These are phyloP conservation scores for Hypotaenidia okinawae DNA, from an alignment of 2,797 vertebrate genomes.

Conservation along the genomic window DNA sequence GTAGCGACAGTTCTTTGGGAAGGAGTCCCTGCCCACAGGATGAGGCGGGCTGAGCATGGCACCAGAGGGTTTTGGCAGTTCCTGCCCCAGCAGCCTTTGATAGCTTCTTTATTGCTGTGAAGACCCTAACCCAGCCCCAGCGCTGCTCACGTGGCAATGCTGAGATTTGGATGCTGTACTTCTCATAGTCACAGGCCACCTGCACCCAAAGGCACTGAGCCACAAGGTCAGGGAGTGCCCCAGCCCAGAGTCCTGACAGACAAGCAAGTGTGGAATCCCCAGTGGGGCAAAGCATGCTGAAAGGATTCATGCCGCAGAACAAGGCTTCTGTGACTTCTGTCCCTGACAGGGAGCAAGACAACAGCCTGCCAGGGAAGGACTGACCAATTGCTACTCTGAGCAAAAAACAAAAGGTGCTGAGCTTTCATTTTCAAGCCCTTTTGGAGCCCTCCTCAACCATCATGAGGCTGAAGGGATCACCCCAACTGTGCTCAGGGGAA, in stretches of 20 bases:
- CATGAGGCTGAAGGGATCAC: not conserved
- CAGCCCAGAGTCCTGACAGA: not conserved
- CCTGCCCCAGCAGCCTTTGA: not conserved
- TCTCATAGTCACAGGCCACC: not conserved
- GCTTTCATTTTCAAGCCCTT: not conserved
- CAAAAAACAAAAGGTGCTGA: not conserved
- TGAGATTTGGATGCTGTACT: not conserved
- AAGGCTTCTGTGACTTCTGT: not conserved
- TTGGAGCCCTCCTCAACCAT: not conserved
- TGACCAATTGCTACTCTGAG: not conserved
- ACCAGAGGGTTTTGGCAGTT: not conserved
- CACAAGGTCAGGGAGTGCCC: not conserved
- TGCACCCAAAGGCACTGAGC: not conserved
- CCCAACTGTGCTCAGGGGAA: not conserved
- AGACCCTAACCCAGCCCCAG: not conserved
- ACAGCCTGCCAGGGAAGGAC: not conserved
- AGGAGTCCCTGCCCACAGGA: not conserved
- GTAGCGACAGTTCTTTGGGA: rapidly evolving
- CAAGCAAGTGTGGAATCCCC: not conserved
- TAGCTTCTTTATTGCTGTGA: not conserved
- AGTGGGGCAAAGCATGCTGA: not conserved
- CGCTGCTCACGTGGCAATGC: not conserved
- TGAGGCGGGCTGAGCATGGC: not conserved
- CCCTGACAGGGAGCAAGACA: not conserved
- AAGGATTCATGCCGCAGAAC: not conserved